phyloP scores from a whole-genome alignment of 2,113 vertebrate genomes.

The Ibidorhyncha struthersii region DNA sequence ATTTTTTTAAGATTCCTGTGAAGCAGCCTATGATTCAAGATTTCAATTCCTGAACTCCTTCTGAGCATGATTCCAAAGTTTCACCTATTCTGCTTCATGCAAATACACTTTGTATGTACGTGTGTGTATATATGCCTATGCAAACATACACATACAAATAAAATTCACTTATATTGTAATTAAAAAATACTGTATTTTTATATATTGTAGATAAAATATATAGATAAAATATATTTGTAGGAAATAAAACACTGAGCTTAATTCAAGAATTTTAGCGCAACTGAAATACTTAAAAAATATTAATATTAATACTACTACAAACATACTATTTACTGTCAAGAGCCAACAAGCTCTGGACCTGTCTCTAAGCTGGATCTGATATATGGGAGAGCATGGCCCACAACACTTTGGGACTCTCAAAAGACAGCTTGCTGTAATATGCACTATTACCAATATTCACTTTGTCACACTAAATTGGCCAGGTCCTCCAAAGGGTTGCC shows the following conservation, averaged over 20 bases:
- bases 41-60: background rate
- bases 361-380: background rate
- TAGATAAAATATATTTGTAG: too few relatives aligned
- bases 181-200: background rate
- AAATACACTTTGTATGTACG: background rate
- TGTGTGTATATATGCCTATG: fast-evolving
- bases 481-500: background rate
- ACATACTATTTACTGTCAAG: background rate
- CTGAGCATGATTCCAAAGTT: background rate
- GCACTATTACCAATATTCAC: background rate
- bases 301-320: background rate
- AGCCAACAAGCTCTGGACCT: background rate
- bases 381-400: background rate
- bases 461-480: background rate
- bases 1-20: background rate
- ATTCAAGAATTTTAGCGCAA: background rate
- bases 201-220: background rate
- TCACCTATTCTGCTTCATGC: background rate
- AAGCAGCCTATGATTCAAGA: background rate
- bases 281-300: background rate
- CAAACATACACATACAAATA: background rate
- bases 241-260: background rate
- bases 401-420: background rate
- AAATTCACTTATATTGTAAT: background rate
- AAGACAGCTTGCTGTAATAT: background rate